Evolutionary conservation across 2,113 vertebrate genomes (phyloP).

Genomic region (Vulpes lagopus): DNA sequence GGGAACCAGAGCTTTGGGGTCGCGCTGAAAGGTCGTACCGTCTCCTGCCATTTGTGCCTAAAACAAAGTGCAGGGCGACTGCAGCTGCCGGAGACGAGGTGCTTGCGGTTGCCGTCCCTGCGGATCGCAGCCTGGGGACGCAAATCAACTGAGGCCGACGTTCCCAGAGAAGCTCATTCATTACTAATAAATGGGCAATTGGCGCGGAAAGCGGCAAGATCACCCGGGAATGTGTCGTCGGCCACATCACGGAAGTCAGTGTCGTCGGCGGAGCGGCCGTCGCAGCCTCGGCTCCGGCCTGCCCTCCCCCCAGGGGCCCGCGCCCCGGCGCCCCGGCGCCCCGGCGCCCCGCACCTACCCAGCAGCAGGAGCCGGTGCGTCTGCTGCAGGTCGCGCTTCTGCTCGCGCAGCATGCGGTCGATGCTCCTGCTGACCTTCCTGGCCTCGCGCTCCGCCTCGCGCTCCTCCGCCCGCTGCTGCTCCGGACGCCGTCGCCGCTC

Average conservation of each 20-base stretch:
- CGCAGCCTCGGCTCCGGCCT: not conserved
- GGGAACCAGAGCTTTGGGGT: conserved; percentile 72
- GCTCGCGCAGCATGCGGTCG: conserved; percentile 94
- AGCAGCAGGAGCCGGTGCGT: conserved; percentile 96
- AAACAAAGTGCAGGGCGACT: conserved; percentile 75
- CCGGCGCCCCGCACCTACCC: conserved; percentile 87
- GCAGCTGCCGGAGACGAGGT: conserved; percentile 79
- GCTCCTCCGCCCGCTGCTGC: conserved; percentile 92
- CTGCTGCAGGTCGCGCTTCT: conserved; percentile 95
- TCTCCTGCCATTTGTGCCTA: conserved; percentile 43
- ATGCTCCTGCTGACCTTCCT: conserved; percentile 95
- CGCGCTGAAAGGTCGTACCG: conserved; percentile 57
- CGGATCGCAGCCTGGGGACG: conserved; percentile 79
- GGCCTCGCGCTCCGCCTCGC: conserved; percentile 95
- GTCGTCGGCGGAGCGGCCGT: not conserved
- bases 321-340: not conserved
- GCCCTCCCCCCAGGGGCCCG: not conserved
- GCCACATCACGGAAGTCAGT: not conserved
- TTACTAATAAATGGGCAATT: conserved; percentile 73
- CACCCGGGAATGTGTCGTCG: rapidly evolving
- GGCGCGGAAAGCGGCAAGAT: not conserved
- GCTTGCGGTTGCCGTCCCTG: conserved; percentile 79
- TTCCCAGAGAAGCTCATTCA: conserved; percentile 80
- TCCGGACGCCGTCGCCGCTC: conserved; percentile 88
- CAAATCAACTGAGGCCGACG: conserved; percentile 67